Evolutionary conservation across 2,797 vertebrate species (phyloP).

Genomic region (Galagoides demidoff): DNA sequence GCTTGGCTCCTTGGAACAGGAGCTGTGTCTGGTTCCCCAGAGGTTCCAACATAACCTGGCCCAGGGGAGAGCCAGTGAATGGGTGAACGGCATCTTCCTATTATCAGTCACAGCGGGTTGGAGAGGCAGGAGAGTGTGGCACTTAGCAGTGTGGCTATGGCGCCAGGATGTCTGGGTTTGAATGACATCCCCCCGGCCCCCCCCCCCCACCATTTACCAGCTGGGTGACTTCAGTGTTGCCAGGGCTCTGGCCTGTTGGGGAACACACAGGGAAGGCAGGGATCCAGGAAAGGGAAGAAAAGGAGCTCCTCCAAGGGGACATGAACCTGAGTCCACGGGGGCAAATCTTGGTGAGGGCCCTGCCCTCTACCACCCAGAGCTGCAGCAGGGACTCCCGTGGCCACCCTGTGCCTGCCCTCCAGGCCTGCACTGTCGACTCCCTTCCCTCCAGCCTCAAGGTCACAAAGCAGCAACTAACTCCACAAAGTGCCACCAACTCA

Average conservation of each 20-base stretch:
- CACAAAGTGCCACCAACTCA: not conserved
- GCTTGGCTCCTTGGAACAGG: too few relatives aligned
- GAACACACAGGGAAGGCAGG: not conserved
- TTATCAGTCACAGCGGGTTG: rapidly evolving
- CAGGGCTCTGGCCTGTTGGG: not conserved
- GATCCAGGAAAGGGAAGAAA: not conserved
- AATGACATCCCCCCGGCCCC: not conserved
- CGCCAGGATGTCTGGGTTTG: not conserved
- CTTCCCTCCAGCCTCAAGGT: too few relatives aligned
- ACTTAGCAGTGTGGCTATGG: rapidly evolving
- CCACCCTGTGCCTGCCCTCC: not conserved
- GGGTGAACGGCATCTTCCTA: not conserved
- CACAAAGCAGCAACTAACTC: not conserved
- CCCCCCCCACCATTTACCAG: not conserved
- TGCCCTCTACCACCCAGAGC: not conserved
- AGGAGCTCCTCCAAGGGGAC: not conserved
- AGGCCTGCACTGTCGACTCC: too few relatives aligned
- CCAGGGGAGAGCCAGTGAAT: not conserved
- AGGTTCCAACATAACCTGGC: not conserved
- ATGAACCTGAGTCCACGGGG: not conserved
- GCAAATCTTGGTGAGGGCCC: not conserved
- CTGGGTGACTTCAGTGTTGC: not conserved
- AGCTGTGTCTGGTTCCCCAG: not conserved
- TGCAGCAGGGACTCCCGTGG: not conserved
- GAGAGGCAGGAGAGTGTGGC: not conserved